These are phyloP conservation scores for Agrochola litura DNA, from an alignment of 2,888 invertebrate species.

Conservation along the genomic window DNA sequence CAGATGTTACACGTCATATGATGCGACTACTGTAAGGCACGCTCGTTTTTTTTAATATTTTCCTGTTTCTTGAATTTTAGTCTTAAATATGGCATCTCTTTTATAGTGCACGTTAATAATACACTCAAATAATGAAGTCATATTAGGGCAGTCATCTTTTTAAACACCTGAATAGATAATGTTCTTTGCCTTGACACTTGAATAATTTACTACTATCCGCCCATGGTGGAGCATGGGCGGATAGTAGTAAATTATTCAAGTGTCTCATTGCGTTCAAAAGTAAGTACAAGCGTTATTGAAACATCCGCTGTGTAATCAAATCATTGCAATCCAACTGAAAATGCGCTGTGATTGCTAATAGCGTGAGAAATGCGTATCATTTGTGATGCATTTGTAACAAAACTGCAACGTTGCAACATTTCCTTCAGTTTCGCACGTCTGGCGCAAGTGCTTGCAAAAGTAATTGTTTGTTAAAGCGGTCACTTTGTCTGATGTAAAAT, in stretches of 20 bases:
- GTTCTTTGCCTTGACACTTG: constrained; percentile 34
- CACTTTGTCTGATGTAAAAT: constrained; percentile 52
- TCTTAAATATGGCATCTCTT: neutral
- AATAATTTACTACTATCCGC: constrained; percentile 44
- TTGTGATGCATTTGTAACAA: constrained; percentile 42
- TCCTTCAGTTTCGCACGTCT: constrained; percentile 48
- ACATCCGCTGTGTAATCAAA: constrained; percentile 47
- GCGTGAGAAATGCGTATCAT: constrained; percentile 52
- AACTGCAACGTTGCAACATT: constrained; percentile 42
- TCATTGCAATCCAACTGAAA: constrained; percentile 22
- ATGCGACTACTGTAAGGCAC: no score
- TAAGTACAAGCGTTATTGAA: constrained; percentile 45
- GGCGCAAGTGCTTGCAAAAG: constrained; percentile 51
- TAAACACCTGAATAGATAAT: constrained; percentile 13
- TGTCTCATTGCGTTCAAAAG: constrained; percentile 32
- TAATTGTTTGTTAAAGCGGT: constrained; percentile 64
- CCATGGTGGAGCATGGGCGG: constrained; percentile 12
- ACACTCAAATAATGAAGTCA: neutral
- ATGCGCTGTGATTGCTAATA: constrained; percentile 34
- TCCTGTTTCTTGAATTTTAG: neutral
- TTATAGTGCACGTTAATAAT: neutral
- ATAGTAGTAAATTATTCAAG: constrained; percentile 43
- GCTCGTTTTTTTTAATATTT: neutral
- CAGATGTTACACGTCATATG: no score
- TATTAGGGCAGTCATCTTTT: constrained; percentile 18